Base-by-base conservation (phyloP, 1,140 invertebrate genomes). In the Paralvinella palmiformis region DNA sequence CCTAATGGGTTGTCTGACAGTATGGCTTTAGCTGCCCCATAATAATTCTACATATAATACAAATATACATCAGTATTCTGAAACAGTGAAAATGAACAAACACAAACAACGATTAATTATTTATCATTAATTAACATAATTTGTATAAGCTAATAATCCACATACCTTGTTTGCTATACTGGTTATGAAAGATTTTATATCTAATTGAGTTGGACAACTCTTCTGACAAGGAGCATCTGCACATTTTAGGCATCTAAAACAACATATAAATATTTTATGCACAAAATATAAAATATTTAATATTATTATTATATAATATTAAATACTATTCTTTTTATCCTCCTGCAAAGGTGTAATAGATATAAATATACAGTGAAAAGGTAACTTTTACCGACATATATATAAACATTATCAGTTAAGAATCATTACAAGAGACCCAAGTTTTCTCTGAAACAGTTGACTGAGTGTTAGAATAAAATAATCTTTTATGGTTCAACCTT, bases 211-310 rank as follows among this genome's bases (percentile, higher is more conserved):
- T 0, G 96, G 96, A 74, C 96, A 99, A 4, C 91, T 93, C 79
- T 98, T 98, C 82, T 98, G 96, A 76, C 96, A 99, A 0, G 96
- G 96, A 0, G 96, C 95, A 83, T 99, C 96, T 0, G 91, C 94
- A 81, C 96, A 99, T 79, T 98, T 99, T 7, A 99, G 60, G 29
- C 45, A 62, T n/a, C 29, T 53, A 32, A 62, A 24, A 27, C n/a
- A 50, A 22, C 10, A 62, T 32, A 62, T 31, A 3, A 17, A 53
- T 17, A 62, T 29, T 7, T 35, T 27, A 29, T 22, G 41, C 3
- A 63, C 17, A 56, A 10, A 63, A 15, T 36, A 56, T 3, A 29
- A n/a, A n/a, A n/a, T n/a, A n/a, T n/a, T n/a, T n/a, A n/a, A n/a
- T n/a, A n/a, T n/a, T n/a, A n/a, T n/a, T n/a, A n/a, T n/a, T n/a